Conservation (phyloP, 2,113 vertebrate species). For the Thalassarche chlororhynchos region DNA sequence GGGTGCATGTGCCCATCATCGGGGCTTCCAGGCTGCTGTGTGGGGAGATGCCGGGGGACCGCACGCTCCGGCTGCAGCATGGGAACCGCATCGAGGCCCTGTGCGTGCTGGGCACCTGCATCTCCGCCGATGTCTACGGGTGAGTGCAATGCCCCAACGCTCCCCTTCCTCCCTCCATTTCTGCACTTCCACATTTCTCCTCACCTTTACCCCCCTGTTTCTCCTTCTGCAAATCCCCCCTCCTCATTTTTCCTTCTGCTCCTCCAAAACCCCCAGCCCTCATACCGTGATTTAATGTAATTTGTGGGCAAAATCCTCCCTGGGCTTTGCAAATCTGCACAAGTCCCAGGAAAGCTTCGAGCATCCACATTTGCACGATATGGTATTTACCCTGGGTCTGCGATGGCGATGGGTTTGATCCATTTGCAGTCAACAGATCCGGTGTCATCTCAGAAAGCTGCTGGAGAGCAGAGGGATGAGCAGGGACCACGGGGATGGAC, state of each 20-base stretch:
- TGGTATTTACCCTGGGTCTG: fast-evolving
- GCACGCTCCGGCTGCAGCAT: conserved; percentile 73
- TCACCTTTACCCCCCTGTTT: neutral
- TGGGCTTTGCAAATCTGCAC: neutral
- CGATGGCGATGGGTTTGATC: fast-evolving
- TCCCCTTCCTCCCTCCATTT: neutral
- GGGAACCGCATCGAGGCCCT: conserved; percentile 77
- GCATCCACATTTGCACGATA: fast-evolving
- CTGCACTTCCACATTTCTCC: neutral
- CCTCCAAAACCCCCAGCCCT: neutral
- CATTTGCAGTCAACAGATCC: fast-evolving
- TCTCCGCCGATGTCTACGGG: conserved; percentile 62
- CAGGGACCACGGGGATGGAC: fast-evolving
- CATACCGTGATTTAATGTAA: neutral
- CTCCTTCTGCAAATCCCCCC: too few species aligned
- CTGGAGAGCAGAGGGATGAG: neutral
- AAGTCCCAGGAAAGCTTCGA: neutral
- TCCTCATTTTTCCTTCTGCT: neutral
- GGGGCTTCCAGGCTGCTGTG: neutral
- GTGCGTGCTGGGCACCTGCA: conserved; percentile 65
- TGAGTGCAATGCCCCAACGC: neutral
- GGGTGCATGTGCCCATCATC: neutral
- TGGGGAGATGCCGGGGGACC: conserved; percentile 43
- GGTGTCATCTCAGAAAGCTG: neutral
- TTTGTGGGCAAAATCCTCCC: neutral